Conservation (phyloP, 1,140 invertebrate genomes). For the Zaprionus kolodkinae region DNA sequence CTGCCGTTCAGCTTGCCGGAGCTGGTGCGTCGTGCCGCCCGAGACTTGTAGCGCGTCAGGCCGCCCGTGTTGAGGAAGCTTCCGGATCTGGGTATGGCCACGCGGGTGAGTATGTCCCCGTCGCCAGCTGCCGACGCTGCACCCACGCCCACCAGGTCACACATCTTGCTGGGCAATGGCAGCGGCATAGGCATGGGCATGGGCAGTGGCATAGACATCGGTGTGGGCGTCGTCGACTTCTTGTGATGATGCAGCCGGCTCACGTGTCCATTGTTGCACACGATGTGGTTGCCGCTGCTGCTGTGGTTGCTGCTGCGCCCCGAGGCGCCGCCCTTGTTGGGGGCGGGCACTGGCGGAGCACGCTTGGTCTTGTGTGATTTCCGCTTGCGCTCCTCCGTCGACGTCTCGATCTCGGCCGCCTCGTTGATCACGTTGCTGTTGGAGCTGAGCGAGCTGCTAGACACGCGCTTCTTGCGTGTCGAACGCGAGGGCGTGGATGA, state of each 20-base stretch:
- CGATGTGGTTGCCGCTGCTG: constrained; percentile 37
- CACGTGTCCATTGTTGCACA: constrained; percentile 71
- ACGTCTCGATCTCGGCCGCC: constrained; percentile 71
- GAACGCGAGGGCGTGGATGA: constrained; percentile 78
- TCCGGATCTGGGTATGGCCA: constrained; percentile 92
- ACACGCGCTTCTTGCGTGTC: constrained; percentile 86
- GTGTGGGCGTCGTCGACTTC: constrained; percentile 27
- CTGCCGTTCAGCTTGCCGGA: constrained; percentile 65
- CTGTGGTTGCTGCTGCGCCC: constrained; percentile 15
- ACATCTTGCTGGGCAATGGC: constrained; percentile 17
- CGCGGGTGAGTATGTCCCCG: constrained; percentile 92
- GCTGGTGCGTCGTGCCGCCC: constrained; percentile 73
- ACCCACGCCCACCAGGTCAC: constrained; percentile 47
- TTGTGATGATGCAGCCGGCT: constrained; percentile 56
- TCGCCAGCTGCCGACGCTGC: constrained; percentile 78
- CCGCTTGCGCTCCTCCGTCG: constrained; percentile 80
- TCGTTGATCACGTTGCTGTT: constrained; percentile 86
- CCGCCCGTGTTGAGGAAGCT: constrained; percentile 93
- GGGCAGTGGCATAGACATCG: neutral
- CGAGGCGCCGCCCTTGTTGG: constrained; percentile 32
- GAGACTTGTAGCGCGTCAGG: constrained; percentile 88
- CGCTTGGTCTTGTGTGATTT: constrained; percentile 80
- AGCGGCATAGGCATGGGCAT: constrained; percentile 76
- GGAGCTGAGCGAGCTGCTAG: constrained; percentile 86
- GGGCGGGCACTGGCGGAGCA: constrained; percentile 75